Conservation (phyloP, 92 coral and sea anemone species). For the Bergia puertoricense region DNA sequence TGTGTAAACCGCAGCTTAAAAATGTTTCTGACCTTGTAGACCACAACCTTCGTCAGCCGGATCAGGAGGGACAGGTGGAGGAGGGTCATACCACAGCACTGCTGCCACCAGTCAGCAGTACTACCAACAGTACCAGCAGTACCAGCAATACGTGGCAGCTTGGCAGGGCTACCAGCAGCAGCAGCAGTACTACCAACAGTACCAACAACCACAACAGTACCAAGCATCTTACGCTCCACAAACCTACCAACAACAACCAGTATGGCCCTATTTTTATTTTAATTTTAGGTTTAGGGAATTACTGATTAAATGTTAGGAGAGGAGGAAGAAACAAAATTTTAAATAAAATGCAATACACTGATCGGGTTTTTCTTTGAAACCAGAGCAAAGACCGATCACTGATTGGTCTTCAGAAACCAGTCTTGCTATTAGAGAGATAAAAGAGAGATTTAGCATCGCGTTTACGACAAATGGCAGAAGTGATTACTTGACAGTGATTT, state of each 20-base stretch:
- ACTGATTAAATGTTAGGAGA: no score
- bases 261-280: constrained; percentile 1
- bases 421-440: no score
- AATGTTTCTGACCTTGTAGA: constrained; percentile 29
- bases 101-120: constrained; percentile 68
- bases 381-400: no score
- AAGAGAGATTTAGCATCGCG: no score
- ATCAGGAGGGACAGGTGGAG: constrained; percentile 40
- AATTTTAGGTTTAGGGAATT: no score
- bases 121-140: constrained; percentile 93
- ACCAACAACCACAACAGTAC: constrained; percentile 57
- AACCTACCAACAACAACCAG: constrained; percentile 57
- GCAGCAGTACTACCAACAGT: constrained; percentile 73
- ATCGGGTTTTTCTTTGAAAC: no score
- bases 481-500: no score
- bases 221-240: constrained; percentile 61
- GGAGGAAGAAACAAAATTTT: no score
- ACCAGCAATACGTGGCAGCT: constrained; percentile 94
- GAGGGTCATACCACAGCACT: constrained; percentile 40
- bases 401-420: no score
- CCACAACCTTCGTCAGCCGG: constrained; percentile 62
- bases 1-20: no score
- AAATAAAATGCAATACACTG: not conserved
- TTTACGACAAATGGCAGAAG: no score
- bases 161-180: constrained; percentile 97